Base-by-base conservation (phyloP, 2,113 vertebrate genomes). In the Neoarius graeffei region DNA sequence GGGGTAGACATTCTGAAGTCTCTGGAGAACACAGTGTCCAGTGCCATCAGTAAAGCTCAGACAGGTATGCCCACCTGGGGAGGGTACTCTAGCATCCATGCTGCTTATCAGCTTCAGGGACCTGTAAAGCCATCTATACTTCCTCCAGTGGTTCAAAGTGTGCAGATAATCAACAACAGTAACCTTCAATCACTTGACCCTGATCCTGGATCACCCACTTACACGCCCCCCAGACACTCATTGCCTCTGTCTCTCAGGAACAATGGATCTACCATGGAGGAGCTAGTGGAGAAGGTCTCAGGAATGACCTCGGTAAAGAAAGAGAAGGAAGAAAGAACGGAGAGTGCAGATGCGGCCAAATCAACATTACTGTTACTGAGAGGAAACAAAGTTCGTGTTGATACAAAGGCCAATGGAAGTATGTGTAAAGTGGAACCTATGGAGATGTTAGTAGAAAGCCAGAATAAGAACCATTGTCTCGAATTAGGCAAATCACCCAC, bases 31-130 rank as follows among this genome's bases (percentile, higher is more conserved):
- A 99, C 98, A 0, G 98, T 99, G 86, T 97, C 97, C 85, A 97
- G 97, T 66, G 98, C 98, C 91, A 99, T 99, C 95, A 99, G 96
- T 94, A 99, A 99, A 86, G 98, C 98, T 86, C 98, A 99, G 94
- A 99, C 98, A 0, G 98, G 98, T 1, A 95, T 98, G 0, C 98
- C 98, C 76, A 99, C 97, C 1, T 99, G 98, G 98, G 98, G 98
- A 4, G 98, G 98, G 56, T 99, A 99, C 92, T 97, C 98, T 82
- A 99, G 98, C 92, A 99, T 99, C 92, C 98, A 99, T 19, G 98
- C 98, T 0, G 98, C 98, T 87, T 99, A 99, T 93, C 98, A 99
- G 93, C 96, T 99, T 88, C 98, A 98, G 0, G 97, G 98, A 76
- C 88, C 96, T 1, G 91, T 96, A 30, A 98, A 97, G 93, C 94